These are phyloP conservation scores for Drosophila lowei DNA, from an alignment of 1,140 invertebrate species.

Conservation along the genomic window DNA sequence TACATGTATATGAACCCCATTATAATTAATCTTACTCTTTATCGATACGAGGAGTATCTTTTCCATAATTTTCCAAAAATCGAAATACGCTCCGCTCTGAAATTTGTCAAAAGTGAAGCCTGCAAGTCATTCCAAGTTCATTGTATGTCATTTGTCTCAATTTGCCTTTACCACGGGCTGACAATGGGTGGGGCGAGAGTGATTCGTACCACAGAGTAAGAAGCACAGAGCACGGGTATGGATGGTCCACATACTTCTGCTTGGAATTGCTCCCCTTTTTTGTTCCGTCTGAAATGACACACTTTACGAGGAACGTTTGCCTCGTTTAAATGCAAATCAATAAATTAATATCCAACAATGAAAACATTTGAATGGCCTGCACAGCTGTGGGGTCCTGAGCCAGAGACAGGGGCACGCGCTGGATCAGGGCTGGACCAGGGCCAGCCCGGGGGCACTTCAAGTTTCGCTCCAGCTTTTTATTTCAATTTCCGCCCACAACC, in stretches of 20 bases:
- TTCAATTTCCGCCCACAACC: conserved; percentile 74
- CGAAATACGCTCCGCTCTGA: conserved; percentile 58
- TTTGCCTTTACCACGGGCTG: conserved; percentile 6
- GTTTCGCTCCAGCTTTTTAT: conserved; percentile 69
- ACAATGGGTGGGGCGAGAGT: not conserved
- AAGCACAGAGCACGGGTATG: not conserved
- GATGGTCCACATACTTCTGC: not conserved
- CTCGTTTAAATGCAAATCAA: conserved; percentile 63
- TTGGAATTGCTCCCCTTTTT: conserved; percentile 10
- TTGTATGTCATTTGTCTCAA: conserved; percentile 78
- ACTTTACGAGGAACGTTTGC: conserved; percentile 40
- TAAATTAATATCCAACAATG: conserved; percentile 58
- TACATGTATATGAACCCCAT: no score
- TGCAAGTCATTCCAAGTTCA: conserved; percentile 65
- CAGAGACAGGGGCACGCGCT: conserved; percentile 5
- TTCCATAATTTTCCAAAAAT: conserved; percentile 44
- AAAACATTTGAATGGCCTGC: conserved; percentile 46
- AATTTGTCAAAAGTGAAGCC: conserved; percentile 56
- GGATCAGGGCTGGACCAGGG: conserved; percentile 40
- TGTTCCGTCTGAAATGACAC: conserved; percentile 40
- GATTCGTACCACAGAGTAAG: no score
- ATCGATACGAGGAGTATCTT: conserved; percentile 3
- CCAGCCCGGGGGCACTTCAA: conserved; percentile 57
- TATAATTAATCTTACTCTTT: not conserved
- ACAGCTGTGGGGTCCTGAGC: conserved; percentile 44